Evolutionary conservation across 2,888 invertebrate species (phyloP).

Genomic region (Aleiodes testaceus): DNA sequence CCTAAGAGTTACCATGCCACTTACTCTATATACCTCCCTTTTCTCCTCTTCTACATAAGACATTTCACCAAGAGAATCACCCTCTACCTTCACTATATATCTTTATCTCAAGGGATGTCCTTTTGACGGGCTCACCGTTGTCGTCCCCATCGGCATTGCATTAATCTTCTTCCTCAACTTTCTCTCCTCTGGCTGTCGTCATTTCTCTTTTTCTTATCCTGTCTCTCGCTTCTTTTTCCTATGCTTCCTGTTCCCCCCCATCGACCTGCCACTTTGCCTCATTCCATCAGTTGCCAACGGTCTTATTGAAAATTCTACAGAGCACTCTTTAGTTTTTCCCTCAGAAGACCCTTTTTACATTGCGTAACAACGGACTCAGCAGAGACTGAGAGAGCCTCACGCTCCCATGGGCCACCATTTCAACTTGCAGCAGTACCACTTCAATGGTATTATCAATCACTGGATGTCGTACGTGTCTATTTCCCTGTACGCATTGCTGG

Average conservation of each 20-base stretch:
- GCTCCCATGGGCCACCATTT: conserved; percentile 30
- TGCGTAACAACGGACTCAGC: conserved; percentile 20
- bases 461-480: conserved; percentile 54
- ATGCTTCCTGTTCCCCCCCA: conserved; percentile 32
- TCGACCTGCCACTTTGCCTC: conserved; percentile 38
- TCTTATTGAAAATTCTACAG: conserved; percentile 69
- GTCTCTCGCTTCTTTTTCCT: conserved; percentile 26
- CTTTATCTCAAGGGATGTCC: conserved; percentile 60
- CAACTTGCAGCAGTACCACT: conserved; percentile 26
- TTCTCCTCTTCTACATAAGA: conserved; percentile 24
- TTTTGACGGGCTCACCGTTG: conserved; percentile 66
- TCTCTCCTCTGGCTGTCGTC: conserved; percentile 38
- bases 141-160: conserved; percentile 67
- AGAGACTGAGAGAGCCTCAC: background rate
- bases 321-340: conserved; percentile 60
- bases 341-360: conserved; percentile 57
- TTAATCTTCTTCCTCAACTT: conserved; percentile 64
- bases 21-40: conserved; percentile 17
- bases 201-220: conserved; percentile 37
- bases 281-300: conserved; percentile 49
- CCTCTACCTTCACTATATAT: conserved; percentile 12
- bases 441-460: conserved; percentile 63
- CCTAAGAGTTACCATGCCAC: conserved; percentile 41
- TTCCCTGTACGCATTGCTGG: conserved; percentile 45
- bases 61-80: conserved; percentile 52